phyloP scores from a whole-genome alignment of 2,113 vertebrate genomes.

The Peromyscus californicus region DNA sequence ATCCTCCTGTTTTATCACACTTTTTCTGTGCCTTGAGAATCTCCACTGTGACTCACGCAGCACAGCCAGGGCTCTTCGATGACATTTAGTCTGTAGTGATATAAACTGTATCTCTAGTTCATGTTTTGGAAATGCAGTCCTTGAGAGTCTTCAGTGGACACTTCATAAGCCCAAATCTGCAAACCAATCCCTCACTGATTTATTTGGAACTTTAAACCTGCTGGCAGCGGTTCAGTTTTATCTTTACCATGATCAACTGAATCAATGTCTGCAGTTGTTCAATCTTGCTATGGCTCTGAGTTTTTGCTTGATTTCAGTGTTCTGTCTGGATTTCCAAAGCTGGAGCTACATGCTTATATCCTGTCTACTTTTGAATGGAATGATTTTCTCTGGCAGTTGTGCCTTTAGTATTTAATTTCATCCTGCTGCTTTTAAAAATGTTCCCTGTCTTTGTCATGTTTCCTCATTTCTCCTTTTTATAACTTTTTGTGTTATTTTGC shows the following conservation, averaged over 20 bases:
- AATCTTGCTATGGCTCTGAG: neutral
- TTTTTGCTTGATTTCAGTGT: neutral
- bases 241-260: neutral
- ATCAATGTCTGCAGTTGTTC: neutral
- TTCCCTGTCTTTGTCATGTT: neutral
- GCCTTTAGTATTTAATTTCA: neutral
- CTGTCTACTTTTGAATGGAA: too few relatives aligned
- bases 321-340: neutral
- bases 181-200: neutral
- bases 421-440: neutral
- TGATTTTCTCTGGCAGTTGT: neutral
- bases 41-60: fast-evolving
- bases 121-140: neutral
- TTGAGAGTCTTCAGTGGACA: neutral
- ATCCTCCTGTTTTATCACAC: too few relatives aligned
- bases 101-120: neutral
- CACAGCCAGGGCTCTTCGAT: too few relatives aligned
- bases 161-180: neutral
- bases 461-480: neutral
- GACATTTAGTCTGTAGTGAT: neutral
- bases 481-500: neutral
- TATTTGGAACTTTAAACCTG: too few relatives aligned
- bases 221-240: neutral
- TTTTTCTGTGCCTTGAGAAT: neutral
- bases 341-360: neutral